phyloP scores from a whole-genome alignment of 2,797 vertebrate genomes.

The Semotilus atromaculatus region DNA sequence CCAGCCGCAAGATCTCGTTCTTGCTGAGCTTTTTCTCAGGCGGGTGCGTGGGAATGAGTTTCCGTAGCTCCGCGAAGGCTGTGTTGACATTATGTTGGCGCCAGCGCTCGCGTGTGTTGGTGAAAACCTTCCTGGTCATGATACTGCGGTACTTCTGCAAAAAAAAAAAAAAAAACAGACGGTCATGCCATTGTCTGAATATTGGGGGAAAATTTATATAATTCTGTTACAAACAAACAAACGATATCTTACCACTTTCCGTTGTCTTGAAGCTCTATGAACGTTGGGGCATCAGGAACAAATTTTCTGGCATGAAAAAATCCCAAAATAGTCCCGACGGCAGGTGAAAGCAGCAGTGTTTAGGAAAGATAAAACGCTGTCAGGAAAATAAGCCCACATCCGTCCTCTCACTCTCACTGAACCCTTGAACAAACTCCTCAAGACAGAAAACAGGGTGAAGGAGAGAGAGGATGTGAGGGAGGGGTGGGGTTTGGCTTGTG shows the following conservation, averaged over 20 bases:
- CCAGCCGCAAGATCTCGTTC: conserved; percentile 95
- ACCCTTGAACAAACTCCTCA: conserved; percentile 39
- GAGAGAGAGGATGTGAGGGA: conserved; percentile 12
- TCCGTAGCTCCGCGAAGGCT: conserved; percentile 92
- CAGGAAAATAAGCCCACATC: conserved; percentile 40
- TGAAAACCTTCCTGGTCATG: conserved; percentile 97
- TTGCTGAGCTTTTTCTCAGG: conserved; percentile 99
- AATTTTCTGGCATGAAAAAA: neutral
- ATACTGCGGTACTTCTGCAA: conserved; percentile 42
- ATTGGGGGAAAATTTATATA: accelerated
- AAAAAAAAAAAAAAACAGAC: too few species aligned
- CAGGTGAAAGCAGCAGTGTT: neutral
- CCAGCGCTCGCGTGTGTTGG: conserved; percentile 94
- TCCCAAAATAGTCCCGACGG: neutral
- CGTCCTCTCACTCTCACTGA: conserved; percentile 65
- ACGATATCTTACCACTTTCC: neutral
- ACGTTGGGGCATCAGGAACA: neutral
- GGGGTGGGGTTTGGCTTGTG: conserved; percentile 26
- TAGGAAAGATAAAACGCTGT: neutral
- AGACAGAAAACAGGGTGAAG: conserved; percentile 49
- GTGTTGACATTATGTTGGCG: conserved; percentile 97
- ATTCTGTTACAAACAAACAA: neutral
- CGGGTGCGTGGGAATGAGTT: conserved; percentile 96
- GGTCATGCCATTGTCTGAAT: neutral
- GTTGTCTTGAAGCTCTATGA: conserved; percentile 17